Evolutionary conservation across 92 coral and sea anemone genomes (phyloP).

Genomic region (Siderastrea radians): DNA sequence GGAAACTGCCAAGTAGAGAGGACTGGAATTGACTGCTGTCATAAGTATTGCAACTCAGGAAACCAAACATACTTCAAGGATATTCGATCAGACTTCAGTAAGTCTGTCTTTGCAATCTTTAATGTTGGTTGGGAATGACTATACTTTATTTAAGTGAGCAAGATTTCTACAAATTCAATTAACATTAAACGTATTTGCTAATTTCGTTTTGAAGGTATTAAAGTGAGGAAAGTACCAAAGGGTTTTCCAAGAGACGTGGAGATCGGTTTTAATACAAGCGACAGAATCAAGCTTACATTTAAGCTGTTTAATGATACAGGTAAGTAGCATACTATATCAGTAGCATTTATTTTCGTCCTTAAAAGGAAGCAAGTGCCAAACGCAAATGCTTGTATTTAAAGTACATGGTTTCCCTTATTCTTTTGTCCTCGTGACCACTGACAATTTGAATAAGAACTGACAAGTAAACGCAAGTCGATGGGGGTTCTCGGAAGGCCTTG

Average conservation of each 20-base stretch:
- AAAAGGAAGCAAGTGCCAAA: no score
- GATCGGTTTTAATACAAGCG: background rate
- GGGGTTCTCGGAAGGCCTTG: no score
- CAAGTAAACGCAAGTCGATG: no score
- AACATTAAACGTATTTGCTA: background rate
- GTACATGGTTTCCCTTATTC: no score
- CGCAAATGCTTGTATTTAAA: no score
- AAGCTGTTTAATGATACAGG: slow-evolving; percentile 41
- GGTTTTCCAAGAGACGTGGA: background rate
- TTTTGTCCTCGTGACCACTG: no score
- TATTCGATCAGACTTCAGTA: background rate
- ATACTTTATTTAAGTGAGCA: no score
- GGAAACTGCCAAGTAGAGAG: slow-evolving; percentile 4
- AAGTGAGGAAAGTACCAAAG: slow-evolving; percentile 7
- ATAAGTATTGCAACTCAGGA: background rate
- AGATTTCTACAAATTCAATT: no score
- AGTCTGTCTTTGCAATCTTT: background rate
- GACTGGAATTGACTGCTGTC: background rate
- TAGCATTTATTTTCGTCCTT: no score
- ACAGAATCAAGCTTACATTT: slow-evolving; percentile 21
- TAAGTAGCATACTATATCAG: background rate
- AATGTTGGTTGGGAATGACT: no score
- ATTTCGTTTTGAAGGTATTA: background rate
- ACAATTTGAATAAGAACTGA: no score
- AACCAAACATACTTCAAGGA: background rate